Evolutionary conservation across 2,797 vertebrate species (phyloP), one percentile per base, ranked within the genome.

Genomic region (Strix occidentalis): DNA sequence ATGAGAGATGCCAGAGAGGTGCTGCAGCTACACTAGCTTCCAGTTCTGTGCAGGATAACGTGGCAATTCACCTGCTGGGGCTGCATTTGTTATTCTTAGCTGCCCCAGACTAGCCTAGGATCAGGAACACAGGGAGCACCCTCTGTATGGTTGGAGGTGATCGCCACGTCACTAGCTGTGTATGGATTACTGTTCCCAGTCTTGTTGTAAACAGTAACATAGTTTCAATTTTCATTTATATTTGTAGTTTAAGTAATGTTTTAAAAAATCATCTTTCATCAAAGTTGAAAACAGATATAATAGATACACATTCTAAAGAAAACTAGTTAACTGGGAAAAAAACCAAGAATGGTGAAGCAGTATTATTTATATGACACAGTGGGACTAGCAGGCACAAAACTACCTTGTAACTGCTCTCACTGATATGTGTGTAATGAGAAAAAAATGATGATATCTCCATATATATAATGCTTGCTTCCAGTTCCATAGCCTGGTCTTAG

Each of bases 321-420:
- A 87, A n/a, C 15, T 46, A 39, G 45, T 51, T 41, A 61, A 71
- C 60, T 19, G 12, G 10, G 15, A 56, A 35, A 69, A 56, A 45
- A 33, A 0, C 0, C 18, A 4, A 16, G 11, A 78, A 51, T 2
- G 6, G 6, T 75, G 66, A 57, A 89, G 28, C 11, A 61, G 9
- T 71, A 20, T 60, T 61, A 43, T 75, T 79, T 61, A 46, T 74
- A 48, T 58, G 58, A 24, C 10, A 11, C 18, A 72, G 43, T n/a
- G 23, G 21, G 70, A 69, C 19, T 53, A 65, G 63, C 33, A 84
- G 43, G 29, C 21, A 53, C 16, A 76, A 76, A 86, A 29, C 21
- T 60, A 3, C 26, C 57, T 84, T 3, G 3, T 53, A 65, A 63
- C 16, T 76, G 6, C 16, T 76, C 18, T 64, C 87, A 29, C 57